These are phyloP conservation scores for Machaerirhynchus nigripectus DNA, from an alignment of 2,113 vertebrate genomes.

Conservation along the genomic window DNA sequence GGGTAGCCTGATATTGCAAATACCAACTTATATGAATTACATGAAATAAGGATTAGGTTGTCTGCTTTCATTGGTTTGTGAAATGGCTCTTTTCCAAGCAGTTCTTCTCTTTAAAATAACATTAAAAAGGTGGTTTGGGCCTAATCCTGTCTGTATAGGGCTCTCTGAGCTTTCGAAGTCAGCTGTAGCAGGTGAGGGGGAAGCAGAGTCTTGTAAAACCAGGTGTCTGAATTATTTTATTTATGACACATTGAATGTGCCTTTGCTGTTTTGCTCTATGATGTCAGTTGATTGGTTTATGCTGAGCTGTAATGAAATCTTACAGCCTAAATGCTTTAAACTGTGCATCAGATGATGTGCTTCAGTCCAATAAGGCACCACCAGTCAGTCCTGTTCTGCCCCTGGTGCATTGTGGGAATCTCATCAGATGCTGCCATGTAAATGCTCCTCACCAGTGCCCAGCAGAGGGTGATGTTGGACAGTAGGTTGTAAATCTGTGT, in stretches of 20 bases:
- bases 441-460: not conserved
- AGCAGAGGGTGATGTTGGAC: constrained; percentile 65
- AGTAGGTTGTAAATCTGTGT: constrained; percentile 47
- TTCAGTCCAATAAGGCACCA: not conserved
- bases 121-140: not conserved
- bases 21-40: not conserved
- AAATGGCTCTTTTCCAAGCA: not conserved
- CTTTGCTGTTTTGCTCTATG: not conserved
- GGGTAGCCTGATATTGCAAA: not conserved
- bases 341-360: not conserved
- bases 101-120: not conserved
- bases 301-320: not conserved
- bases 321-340: not conserved
- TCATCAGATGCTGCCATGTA: not conserved
- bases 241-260: not conserved
- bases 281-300: not conserved
- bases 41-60: not conserved
- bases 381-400: not conserved
- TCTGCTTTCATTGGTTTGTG: not conserved
- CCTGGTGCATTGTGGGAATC: constrained; percentile 1
- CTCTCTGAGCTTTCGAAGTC: not conserved
- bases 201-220: not conserved
- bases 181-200: not conserved
- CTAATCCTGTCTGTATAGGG: not conserved
- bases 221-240: not conserved